phyloP scores from a whole-genome alignment of 2,797 vertebrate genomes.

The Characodon lateralis region DNA sequence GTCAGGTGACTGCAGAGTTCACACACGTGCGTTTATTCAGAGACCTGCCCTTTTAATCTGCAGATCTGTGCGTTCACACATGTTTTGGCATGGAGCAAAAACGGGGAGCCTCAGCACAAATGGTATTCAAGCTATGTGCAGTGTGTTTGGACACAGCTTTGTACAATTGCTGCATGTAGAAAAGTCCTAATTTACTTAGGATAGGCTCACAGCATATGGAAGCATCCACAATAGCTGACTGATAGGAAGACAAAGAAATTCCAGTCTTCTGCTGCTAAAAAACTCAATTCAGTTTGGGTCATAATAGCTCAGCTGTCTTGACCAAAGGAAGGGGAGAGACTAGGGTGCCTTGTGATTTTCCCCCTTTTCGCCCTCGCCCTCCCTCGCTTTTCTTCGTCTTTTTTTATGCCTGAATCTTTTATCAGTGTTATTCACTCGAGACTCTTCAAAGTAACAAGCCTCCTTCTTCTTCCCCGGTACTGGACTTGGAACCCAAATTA shows the following conservation, averaged over 20 bases:
- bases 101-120: conserved; percentile 64
- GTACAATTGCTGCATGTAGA: conserved; percentile 90
- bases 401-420: conserved; percentile 93
- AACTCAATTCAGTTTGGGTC: conserved; percentile 92
- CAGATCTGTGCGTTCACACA: conserved; percentile 50
- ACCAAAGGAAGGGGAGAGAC: conserved; percentile 94
- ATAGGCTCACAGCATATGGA: conserved; percentile 87
- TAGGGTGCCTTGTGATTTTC: conserved; percentile 95
- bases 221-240: conserved; percentile 88
- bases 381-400: conserved; percentile 76
- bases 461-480: conserved; percentile 89
- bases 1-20: conserved; percentile 62
- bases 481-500: conserved; percentile 96
- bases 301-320: conserved; percentile 98
- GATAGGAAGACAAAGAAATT: conserved; percentile 93
- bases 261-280: conserved; percentile 87
- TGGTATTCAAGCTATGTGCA: conserved; percentile 79
- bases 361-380: conserved; percentile 76
- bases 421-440: conserved; percentile 95
- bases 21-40: conserved; percentile 59
- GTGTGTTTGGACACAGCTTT: conserved; percentile 72
- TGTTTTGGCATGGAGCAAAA: conserved; percentile 39
- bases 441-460: conserved; percentile 96
- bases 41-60: conserved; percentile 65
- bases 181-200: conserved; percentile 89